Conservation (phyloP, 2,113 vertebrate species). For the Rhipidura dahli region DNA sequence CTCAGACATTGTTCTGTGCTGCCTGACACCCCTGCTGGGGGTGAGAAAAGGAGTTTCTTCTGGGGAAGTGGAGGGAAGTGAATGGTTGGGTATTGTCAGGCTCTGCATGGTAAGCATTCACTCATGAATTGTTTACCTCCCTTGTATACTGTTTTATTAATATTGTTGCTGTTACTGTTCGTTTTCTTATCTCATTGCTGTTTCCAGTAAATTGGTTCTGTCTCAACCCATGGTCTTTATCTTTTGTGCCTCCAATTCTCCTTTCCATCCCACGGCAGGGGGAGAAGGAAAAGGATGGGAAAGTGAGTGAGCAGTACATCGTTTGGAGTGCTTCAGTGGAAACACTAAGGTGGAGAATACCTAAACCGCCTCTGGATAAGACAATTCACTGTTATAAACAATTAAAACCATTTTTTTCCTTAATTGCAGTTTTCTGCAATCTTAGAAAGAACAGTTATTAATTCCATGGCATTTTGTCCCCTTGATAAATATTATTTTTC, state of each 20-base stretch:
- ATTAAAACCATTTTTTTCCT: background rate
- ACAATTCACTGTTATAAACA: background rate
- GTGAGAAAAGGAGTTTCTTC: background rate
- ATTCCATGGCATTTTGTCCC: background rate
- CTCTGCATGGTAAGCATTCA: accelerated
- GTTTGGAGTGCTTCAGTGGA: background rate
- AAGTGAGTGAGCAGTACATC: background rate
- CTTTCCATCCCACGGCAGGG: too few species aligned
- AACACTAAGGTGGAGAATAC: background rate
- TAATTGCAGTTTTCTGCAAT: background rate
- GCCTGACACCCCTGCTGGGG: background rate
- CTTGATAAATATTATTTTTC: background rate
- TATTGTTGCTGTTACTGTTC: background rate
- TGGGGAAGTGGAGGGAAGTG: accelerated
- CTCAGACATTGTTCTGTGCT: background rate
- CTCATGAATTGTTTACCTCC: background rate
- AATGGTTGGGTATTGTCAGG: accelerated
- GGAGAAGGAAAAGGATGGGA: background rate
- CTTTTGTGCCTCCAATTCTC: background rate
- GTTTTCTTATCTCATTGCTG: background rate
- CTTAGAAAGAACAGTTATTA: background rate
- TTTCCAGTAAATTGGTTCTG: background rate
- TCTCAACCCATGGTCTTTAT: background rate
- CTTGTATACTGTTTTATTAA: background rate
- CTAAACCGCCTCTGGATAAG: background rate